These are phyloP conservation scores for Drosophila nasuta DNA, from an alignment of 1,140 invertebrate species.

Conservation along the genomic window DNA sequence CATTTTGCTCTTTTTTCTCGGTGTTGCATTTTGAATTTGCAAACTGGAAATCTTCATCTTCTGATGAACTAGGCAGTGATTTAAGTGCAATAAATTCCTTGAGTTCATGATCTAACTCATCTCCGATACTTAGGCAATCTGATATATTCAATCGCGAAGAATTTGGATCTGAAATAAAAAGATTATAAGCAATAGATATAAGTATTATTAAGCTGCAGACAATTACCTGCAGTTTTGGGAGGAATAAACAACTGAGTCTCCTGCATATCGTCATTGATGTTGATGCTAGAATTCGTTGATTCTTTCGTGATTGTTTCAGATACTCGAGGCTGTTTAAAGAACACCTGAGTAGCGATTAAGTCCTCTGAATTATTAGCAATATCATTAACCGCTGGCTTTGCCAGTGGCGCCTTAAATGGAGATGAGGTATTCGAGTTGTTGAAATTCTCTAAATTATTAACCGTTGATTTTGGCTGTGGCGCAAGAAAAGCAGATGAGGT, in stretches of 20 bases:
- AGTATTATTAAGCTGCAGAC: not conserved
- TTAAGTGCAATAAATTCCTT: conserved; percentile 42
- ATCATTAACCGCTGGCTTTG: not conserved
- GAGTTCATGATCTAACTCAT: conserved; percentile 51
- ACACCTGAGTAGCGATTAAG: conserved; percentile 26
- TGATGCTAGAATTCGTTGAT: not conserved
- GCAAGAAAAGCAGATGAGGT: not conserved
- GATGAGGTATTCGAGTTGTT: no score
- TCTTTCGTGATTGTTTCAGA: not conserved
- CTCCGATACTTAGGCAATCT: conserved; percentile 12
- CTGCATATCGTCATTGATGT: conserved; percentile 18
- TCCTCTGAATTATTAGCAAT: conserved; percentile 3
- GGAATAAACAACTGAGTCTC: conserved; percentile 31
- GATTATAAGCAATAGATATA: not conserved
- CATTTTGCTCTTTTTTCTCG: conserved; percentile 26
- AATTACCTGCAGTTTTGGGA: conserved; percentile 7
- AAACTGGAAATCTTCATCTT: conserved; percentile 18
- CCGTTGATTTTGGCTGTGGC: not conserved
- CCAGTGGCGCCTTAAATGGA: not conserved
- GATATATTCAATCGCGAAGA: not conserved
- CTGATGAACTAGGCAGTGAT: conserved; percentile 8
- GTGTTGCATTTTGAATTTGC: conserved; percentile 19
- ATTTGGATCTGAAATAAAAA: not conserved
- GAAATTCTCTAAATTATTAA: not conserved
- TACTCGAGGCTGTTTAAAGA: not conserved